Evolutionary conservation across 1,140 invertebrate species (phyloP).

Genomic region (Brachionus sp.): DNA sequence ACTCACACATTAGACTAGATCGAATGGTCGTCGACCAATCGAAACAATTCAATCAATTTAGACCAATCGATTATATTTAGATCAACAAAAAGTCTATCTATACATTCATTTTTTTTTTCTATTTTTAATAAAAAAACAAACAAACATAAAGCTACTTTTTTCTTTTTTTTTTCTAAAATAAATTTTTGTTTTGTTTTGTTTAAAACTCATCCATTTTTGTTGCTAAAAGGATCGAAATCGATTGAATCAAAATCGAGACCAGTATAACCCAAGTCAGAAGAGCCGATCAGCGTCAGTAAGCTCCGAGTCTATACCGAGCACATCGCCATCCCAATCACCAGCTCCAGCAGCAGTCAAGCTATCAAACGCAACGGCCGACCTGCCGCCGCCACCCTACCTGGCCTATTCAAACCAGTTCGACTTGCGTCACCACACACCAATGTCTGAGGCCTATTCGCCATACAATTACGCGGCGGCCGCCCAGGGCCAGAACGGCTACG

Average conservation of each 20-base stretch:
- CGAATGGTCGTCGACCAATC: too few species aligned
- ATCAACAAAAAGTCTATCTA: background rate
- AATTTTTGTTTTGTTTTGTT: too few species aligned
- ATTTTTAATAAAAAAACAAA: background rate
- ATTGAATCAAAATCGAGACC: background rate
- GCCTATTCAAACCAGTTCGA: background rate
- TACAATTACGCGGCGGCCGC: background rate
- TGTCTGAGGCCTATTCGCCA: constrained; percentile 9
- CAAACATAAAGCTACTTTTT: too few species aligned
- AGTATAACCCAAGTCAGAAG: background rate
- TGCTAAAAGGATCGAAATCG: background rate
- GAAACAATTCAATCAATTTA: background rate
- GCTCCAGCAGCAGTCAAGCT: background rate
- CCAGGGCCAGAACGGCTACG: background rate
- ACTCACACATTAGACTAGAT: too few species aligned
- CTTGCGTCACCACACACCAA: background rate
- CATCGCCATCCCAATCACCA: constrained; percentile 5
- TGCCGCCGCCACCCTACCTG: background rate
- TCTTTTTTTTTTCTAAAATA: background rate
- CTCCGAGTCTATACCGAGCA: background rate
- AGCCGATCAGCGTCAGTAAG: background rate
- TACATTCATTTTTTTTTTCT: background rate
- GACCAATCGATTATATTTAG: background rate
- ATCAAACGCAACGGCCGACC: background rate
- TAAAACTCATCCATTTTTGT: too few species aligned